Base-by-base conservation (phyloP, 2,888 invertebrate species). In the Pandemis corylana region DNA sequence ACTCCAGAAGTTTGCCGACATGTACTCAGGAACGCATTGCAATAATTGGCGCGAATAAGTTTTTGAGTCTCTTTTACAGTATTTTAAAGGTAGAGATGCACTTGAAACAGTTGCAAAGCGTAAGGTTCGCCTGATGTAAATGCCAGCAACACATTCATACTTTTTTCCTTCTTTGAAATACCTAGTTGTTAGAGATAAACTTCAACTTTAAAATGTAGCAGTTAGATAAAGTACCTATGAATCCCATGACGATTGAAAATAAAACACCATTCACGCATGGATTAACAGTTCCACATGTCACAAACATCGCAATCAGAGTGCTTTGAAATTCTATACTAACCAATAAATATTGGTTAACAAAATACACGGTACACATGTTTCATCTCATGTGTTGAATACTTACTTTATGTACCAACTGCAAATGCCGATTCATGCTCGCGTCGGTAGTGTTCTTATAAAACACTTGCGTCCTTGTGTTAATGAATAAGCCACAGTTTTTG, bases 381-480 rank as follows among this genome's bases (percentile, higher is more conserved):
- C 28, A 51, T 66, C 51, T 66, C 65, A 13, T 49, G 6, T 66
- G 9, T 7, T 66, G 5, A 28, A n/a, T 51, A 51, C 49, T 5
- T 51, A 51, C n/a, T 49, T 49, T 44, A 46, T 20, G 12, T 46
- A 65, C 20, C 49, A 51, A 66, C 49, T 42, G 49, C 36, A 66
- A 66, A 28, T 28, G 36, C 10, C 65, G 36, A 66, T 36, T 49
- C 65, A 28, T 49, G 49, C 65, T 66, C 49, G 28, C 59, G 28
- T 59, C 59, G 59, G 9, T 59, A 28, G 3, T 28, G 46, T 44
- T 56, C 51, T 64, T 64, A 56, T 68, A 28, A 73, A 64, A 69
- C 64, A 69, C 53, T 68, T 56, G 71, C 79, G 87, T 87, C 88
- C 90, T 90, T 88, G 90, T 80, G 78, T 81, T 81, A 80, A 85